Evolutionary conservation across 2,113 vertebrate genomes (phyloP), one percentile per base, ranked within the genome.

Genomic region (Martes martes): DNA sequence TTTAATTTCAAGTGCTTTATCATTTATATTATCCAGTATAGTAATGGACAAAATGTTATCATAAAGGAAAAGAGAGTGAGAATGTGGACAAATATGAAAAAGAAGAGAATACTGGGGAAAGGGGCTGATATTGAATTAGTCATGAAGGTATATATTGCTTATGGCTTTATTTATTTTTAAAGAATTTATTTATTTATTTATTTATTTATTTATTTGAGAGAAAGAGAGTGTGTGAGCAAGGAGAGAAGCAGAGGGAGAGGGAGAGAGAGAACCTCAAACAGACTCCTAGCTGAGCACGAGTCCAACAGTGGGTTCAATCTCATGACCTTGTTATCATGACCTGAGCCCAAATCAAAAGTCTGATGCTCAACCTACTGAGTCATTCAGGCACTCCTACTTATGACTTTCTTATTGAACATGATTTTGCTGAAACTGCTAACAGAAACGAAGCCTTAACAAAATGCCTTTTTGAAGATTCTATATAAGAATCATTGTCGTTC

Each of bases 341-440:
- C 65, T 67, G 31, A 67, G 65, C 65, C 65, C 33, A 67, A 67
- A 63, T 63, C 61, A 63, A 67, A 33, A 36, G 33, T 36, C 67
- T 69, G 33, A 69, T 18, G 8, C 18, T 69, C 18, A 21, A 69
- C 18, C 1, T 1, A 36, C 8, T 69, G 33, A 69, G 67, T 16
- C 33, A 36, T 33, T 9, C 18, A 69, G 67, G 33, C 16, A 36
- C 18, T n/a, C 16, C 8, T 59, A 14, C 42, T 95, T 78, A 65
- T 33, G 42, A 21, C 23, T 94, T 84, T 86, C 73, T 86, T 57
- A 79, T 7, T 21, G 59, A 52, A 31, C 24, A 36, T 36, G 45
- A 83, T 67, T 96, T 91, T 89, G 50, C 28, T 42, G 39, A 97
- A 91, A 91, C 16, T n/a, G 76, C 57, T 80, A 74, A 36, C 76